A percentile compares a stretch with the other conserved stretches of the same genome.
phyloP scores from a whole-genome alignment of 2,888 invertebrate species.

The Mantis religiosa region DNA sequence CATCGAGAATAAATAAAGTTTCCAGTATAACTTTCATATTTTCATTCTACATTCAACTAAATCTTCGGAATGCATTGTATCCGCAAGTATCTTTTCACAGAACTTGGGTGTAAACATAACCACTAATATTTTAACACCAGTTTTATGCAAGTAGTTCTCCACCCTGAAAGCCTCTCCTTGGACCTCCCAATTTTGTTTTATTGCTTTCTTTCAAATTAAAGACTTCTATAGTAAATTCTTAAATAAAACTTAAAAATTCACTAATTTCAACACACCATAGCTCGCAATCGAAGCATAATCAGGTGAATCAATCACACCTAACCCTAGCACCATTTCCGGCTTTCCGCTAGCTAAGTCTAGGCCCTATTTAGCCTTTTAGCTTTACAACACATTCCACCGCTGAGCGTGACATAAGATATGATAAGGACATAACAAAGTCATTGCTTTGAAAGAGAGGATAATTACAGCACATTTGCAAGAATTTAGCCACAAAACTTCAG shows the following conservation, averaged over 20 bases:
- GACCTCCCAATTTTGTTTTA: too few species aligned
- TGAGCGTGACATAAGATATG: neutral
- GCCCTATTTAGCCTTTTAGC: neutral
- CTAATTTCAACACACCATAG: neutral
- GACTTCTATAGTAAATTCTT: too few species aligned
- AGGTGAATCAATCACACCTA: constrained; percentile 23
- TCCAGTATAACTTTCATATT: neutral
- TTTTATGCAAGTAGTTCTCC: neutral
- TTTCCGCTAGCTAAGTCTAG: constrained; percentile 19
- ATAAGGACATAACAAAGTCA: neutral
- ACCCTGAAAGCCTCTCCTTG: neutral
- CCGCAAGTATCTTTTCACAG: neutral
- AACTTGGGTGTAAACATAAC: neutral
- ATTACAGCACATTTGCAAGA: neutral
- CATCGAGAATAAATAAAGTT: neutral
- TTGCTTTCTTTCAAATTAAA: too few species aligned
- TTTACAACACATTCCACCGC: neutral
- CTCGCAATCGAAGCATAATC: constrained; percentile 5
- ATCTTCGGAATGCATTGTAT: neutral
- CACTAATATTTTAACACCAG: neutral
- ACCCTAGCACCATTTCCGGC: constrained; percentile 22
- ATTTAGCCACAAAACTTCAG: neutral
- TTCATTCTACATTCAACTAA: neutral
- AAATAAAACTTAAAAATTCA: neutral
- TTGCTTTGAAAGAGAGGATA: neutral